A percentile compares a stretch with the other conserved stretches of the same genome.
These are phyloP conservation scores for Valencia hispanica DNA, from an alignment of 2,797 vertebrate genomes.

Conservation along the genomic window DNA sequence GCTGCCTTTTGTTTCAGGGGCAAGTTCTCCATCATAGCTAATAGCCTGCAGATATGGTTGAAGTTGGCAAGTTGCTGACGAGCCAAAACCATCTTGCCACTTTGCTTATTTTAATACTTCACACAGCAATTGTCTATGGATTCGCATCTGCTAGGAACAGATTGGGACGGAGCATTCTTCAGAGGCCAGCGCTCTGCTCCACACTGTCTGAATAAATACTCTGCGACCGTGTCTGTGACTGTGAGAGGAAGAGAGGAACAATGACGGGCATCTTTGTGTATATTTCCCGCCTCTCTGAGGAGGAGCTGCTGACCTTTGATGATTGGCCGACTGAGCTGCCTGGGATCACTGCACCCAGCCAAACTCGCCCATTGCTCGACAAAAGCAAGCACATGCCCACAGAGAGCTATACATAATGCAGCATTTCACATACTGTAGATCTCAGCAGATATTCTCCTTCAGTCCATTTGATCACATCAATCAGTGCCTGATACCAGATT, in stretches of 20 bases:
- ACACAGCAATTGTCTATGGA: constrained; percentile 77
- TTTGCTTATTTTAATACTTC: constrained; percentile 82
- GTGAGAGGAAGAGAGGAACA: constrained; percentile 49
- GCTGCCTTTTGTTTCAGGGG: constrained; percentile 65
- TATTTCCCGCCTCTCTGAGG: constrained; percentile 67
- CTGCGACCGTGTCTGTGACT: constrained; percentile 40
- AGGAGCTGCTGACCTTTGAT: constrained; percentile 78
- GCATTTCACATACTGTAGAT: constrained; percentile 28
- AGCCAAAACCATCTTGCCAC: constrained; percentile 69
- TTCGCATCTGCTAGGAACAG: constrained; percentile 81
- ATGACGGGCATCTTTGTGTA: constrained; percentile 72
- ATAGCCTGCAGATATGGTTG: constrained; percentile 72
- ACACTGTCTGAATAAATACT: constrained; percentile 69
- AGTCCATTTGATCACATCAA: constrained; percentile 59
- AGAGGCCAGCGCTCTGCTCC: constrained; percentile 59
- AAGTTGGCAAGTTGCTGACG: constrained; percentile 74
- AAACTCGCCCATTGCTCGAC: constrained; percentile 43
- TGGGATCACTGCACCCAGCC: constrained; percentile 65
- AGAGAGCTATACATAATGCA: constrained; percentile 28
- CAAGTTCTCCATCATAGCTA: constrained; percentile 70
- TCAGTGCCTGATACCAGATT: constrained; percentile 60
- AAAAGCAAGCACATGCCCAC: constrained; percentile 25
- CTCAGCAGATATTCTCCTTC: constrained; percentile 30
- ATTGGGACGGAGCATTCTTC: constrained; percentile 75
- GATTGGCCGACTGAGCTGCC: constrained; percentile 69